A percentile compares a stretch with the other conserved stretches of the same genome.
phyloP scores from a whole-genome alignment of 2,888 invertebrate species.

The Nymphalis c-album region DNA sequence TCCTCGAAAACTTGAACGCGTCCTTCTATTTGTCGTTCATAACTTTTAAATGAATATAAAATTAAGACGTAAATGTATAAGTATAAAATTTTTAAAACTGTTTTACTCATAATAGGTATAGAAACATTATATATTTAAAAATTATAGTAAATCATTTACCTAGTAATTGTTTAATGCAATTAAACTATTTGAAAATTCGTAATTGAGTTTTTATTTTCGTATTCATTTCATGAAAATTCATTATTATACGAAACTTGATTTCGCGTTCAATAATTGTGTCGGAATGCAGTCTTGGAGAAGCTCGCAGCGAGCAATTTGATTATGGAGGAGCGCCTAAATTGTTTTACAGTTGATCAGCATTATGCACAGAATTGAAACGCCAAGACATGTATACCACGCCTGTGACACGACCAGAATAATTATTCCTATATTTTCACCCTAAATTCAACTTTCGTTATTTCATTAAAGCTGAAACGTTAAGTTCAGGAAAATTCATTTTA shows the following conservation, averaged over 20 bases:
- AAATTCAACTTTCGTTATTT: not conserved
- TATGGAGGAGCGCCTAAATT: constrained; percentile 68
- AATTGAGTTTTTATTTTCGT: not conserved
- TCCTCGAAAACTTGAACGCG: constrained; percentile 47
- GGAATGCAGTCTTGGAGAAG: constrained; percentile 56
- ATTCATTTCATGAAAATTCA: no score
- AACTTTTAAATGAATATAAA: no score
- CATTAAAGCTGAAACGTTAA: not conserved
- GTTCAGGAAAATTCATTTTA: no score
- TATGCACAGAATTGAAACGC: constrained; percentile 23
- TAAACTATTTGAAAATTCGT: no score
- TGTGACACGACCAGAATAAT: constrained; percentile 16
- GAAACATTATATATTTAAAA: no score
- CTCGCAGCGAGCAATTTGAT: constrained; percentile 61
- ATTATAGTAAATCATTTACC: no score
- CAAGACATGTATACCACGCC: constrained; percentile 7
- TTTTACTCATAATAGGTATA: no score
- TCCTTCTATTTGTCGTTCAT: not conserved
- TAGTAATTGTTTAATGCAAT: no score
- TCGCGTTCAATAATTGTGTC: constrained; percentile 65
- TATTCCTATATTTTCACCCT: not conserved
- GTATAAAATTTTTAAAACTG: no score
- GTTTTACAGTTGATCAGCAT: constrained; percentile 67
- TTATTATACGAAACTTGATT: constrained; percentile 57
- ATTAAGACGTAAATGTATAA: no score